Base-by-base conservation (phyloP, 2,797 vertebrate genomes). In the Cygnus olor region DNA sequence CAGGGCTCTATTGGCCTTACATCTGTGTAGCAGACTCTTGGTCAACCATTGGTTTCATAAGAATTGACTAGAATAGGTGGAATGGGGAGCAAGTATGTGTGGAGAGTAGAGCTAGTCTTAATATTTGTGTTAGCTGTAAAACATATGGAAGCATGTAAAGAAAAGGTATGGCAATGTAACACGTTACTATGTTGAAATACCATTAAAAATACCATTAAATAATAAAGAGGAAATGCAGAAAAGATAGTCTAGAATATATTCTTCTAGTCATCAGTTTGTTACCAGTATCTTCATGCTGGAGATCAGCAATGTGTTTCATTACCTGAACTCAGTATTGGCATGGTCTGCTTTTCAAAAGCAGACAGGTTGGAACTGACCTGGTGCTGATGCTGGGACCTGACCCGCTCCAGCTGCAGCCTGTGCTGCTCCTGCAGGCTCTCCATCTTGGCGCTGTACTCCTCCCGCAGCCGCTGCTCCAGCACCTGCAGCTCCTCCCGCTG, bases 401-500 rank as follows among this genome's bases (percentile, higher is more conserved):
- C 95, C 94, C 98, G 97, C 71, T 98, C 95, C 90, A 99, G 97
- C 95, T 99, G 98, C 4, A 94, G 88, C 7, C 30, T 94, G 22
- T 99, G 99, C 68, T 98, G 97, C 53, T 96, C 97, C 94, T 97
- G 98, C 83, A 99, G 96, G n/a, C 60, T 97, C 12, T 98, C 89
- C 14, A 74, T 95, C 94, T 99, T 97, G 1, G 90, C 81, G 18
- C 56, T 28, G 86, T 98, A 98, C 53, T 98, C 98, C 20, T 95
- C 91, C 95, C 97, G 98, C 96, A 99, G 98, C 64, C 95, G 96
- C 96, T 98, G 98, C 97, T 99, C 98, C 96, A 99, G 82, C 0
- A 94, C 98, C 85, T 96, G 98, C 89, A 99, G 98, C 97, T 99
- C 98, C 30, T 97, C 97, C 97, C 97, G 98, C 97, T 99, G 99